Evolutionary conservation across 2,888 invertebrate genomes (phyloP), one percentile per base, ranked within the genome.

Genomic region (Scaptomyza cyrtandrae): DNA sequence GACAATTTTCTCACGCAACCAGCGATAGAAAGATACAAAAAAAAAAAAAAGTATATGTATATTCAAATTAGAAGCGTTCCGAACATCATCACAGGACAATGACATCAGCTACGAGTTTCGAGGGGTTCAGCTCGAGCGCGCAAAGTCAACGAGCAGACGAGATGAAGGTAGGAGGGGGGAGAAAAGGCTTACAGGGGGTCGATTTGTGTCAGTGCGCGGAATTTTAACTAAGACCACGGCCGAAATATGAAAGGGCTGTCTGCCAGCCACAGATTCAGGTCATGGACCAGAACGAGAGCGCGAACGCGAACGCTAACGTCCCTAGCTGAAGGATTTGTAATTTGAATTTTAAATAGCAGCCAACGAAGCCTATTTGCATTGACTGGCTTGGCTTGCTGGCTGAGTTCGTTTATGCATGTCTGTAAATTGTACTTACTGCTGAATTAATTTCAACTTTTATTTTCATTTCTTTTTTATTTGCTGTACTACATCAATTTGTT

Each of bases 371-470:
- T 35, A 35, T 50, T 48, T 45, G 75, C 11, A 24, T 24, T 24
- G 24, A 24, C 24, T 24, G 24, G 24, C 48, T 49, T 24, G 24
- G 24, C 48, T 49, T 48, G 61, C 60, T 37, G 58, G 33, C 11
- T 11, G 19, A 19, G 48, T 39, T 59, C 62, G 45, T 29, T 57
- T 16, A 52, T 58, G 72, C 31, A 67, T 81, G 64, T 82, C 71
- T 78, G 66, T 82, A 85, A 86, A 83, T 86, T 79, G 64, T 86
- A 86, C 88, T 84, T 88, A 86, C 88, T 88, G 75, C 88, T 88
- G 83, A 84, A 88, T 84, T 84, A 84, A 84, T 84, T 88, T 83
- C 80, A 56, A 57, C 72, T 85, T 71, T 80, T 66, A 61, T 71
- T 60, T 74, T 69, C 65, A 71, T 84, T 60, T 71, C 61, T 75